phyloP scores from a whole-genome alignment of 2,888 invertebrate species.

The Meta bourneti region DNA sequence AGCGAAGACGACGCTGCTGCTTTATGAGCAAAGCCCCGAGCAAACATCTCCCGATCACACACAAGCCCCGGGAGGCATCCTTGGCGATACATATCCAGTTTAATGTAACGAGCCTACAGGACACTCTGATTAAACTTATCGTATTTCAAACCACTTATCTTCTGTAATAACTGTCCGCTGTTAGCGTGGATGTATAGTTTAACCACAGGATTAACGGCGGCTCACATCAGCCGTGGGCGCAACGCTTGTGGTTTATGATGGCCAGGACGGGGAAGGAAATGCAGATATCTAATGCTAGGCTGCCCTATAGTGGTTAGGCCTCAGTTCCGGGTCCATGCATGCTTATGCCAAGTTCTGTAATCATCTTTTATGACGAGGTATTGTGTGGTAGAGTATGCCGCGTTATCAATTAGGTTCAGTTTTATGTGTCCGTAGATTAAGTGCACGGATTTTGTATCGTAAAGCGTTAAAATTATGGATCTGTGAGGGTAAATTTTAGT shows the following conservation, averaged over 20 bases:
- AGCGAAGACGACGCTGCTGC: too few species aligned
- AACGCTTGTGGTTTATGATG: neutral
- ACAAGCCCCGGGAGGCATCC: neutral
- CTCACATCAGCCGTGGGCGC: neutral
- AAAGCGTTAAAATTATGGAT: neutral
- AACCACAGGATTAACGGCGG: constrained; percentile 41
- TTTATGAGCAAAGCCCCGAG: neutral
- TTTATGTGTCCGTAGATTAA: neutral
- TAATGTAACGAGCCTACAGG: constrained; percentile 49
- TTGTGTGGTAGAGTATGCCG: neutral
- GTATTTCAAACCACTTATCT: constrained; percentile 59
- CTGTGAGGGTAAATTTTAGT: too few species aligned
- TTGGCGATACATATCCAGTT: constrained; percentile 9
- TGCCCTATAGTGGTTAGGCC: neutral
- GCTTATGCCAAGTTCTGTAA: neutral
- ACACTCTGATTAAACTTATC: constrained; percentile 53
- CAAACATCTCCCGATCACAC: neutral
- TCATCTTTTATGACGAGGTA: neutral
- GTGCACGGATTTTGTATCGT: neutral
- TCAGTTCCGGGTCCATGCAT: neutral
- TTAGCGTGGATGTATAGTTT: constrained; percentile 32
- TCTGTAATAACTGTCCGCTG: constrained; percentile 44
- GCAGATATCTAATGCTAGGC: neutral
- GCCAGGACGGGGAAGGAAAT: neutral
- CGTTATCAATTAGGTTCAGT: neutral